Base-by-base conservation (phyloP, 2,888 invertebrate species). In the Criorhina ranunculi region DNA sequence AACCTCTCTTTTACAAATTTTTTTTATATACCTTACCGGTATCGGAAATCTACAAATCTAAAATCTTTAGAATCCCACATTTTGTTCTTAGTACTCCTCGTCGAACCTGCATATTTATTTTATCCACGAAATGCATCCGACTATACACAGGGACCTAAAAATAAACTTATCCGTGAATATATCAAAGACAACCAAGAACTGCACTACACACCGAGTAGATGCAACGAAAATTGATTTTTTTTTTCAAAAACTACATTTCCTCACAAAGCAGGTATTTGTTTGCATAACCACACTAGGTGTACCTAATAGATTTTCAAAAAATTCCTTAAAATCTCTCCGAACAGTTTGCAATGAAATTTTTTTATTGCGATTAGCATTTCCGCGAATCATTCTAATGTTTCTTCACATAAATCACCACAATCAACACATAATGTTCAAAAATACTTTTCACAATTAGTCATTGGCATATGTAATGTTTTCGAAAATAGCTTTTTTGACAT, bases 401-500 rank as follows among this genome's bases (percentile, higher is more conserved):
- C n/a, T 42, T 51, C 51, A 29, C 70, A 77, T 82, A 70, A 66
- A 72, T 55, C 51, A 35, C 66, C 49, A 59, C 69, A 59, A 66
- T 75, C 80, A 64, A 33, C 67, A 64, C 59, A 59, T 62, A 67
- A 79, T 59, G 37, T 60, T 44, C 40, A 44, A 79, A 85, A 85
- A 85, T 76, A 66, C 44, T 44, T 29, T 60, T 55, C 53, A 15
- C 70, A 46, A 76, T 85, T 80, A 80, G 80, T 80, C 85, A 80
- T 35, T 80, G 64, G 11, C 69, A 83, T 64, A 79, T 69, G 75
- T 66, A 70, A 80, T 69, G 24, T 66, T 53, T 80, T 85, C 80
- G 75, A 80, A 85, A 85, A 85, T 85, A 85, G 70, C 70, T 60
- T 85, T 85, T 85, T 70, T 66, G 79, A 85, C 75, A 85, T 76